A percentile compares a stretch with the other conserved stretches of the same genome.
These are phyloP conservation scores for Zaprionus bogoriensis DNA, from an alignment of 2,888 invertebrate species.

Conservation along the genomic window DNA sequence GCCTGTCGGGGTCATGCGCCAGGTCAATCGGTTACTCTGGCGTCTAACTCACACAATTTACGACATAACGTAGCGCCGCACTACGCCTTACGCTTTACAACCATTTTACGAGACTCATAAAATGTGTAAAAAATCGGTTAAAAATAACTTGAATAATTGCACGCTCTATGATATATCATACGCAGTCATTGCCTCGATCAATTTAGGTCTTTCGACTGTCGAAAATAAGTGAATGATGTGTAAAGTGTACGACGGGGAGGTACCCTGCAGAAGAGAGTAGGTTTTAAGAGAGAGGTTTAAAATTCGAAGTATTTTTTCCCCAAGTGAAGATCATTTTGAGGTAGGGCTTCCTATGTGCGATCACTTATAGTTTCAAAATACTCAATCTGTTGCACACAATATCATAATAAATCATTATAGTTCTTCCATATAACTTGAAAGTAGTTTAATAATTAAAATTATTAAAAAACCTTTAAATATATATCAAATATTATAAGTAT, in stretches of 20 bases:
- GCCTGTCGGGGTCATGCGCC: conserved; percentile 25
- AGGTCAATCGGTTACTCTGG: conserved; percentile 31
- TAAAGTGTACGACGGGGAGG: background rate
- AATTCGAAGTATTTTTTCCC: too few relatives aligned
- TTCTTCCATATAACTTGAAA: too few relatives aligned
- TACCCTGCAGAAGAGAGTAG: background rate
- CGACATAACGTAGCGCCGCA: too few relatives aligned
- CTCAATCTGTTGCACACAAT: too few relatives aligned
- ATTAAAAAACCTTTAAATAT: too few relatives aligned
- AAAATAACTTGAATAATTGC: conserved; percentile 53
- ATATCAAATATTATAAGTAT: too few relatives aligned
- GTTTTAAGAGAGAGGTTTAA: too few relatives aligned
- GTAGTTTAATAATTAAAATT: too few relatives aligned
- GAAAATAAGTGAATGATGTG: background rate
- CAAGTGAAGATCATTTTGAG: too few relatives aligned
- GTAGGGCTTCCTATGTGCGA: too few relatives aligned
- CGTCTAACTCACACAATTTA: conserved; percentile 53
- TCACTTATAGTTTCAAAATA: too few relatives aligned
- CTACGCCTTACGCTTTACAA: conserved; percentile 28
- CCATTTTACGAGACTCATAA: conserved; percentile 4
- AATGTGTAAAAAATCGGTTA: conserved; percentile 1
- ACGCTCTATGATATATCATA: conserved; percentile 27
- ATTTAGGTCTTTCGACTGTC: conserved; percentile 14
- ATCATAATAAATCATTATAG: too few relatives aligned
- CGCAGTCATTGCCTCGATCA: conserved; percentile 18